Conservation (phyloP, 2,113 vertebrate genomes). For the Procavia capensis region DNA sequence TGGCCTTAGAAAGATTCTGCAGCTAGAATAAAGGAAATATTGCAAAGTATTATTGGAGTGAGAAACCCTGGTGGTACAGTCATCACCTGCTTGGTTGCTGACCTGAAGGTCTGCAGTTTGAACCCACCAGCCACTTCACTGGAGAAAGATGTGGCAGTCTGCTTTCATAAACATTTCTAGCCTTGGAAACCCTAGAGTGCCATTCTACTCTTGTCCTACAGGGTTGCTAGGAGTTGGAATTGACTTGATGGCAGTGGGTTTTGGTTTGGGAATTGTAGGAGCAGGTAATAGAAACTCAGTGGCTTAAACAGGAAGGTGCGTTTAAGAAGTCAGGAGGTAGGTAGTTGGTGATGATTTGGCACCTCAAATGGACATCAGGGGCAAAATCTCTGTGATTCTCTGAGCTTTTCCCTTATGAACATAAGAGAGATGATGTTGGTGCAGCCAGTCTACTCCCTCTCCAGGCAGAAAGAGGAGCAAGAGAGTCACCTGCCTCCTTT, state of each 20-base stretch:
- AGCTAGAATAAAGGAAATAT: not conserved
- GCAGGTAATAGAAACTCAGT: not conserved
- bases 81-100: too few species aligned
- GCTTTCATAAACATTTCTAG: too few species aligned
- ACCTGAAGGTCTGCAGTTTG: too few species aligned
- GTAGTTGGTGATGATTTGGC: not conserved
- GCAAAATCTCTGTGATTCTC: not conserved
- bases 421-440: not conserved
- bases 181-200: too few species aligned
- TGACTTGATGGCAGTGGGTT: too few species aligned
- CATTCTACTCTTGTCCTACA: too few species aligned
- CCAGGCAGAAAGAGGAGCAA: not conserved
- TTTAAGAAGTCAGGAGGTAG: not conserved
- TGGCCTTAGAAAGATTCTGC: constrained; percentile 12
- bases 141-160: too few species aligned
- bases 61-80: too few species aligned
- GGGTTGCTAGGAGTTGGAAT: too few species aligned
- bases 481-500: not conserved
- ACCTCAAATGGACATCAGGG: not conserved
- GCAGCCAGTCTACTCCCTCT: not conserved
- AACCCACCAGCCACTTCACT: too few species aligned
- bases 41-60: not conserved
- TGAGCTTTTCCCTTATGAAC: not conserved
- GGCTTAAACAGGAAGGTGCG: constrained; percentile 13
- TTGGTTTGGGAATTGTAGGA: not conserved